Evolutionary conservation across 1,140 invertebrate species (phyloP).

Genomic region (Watersipora subatra): DNA sequence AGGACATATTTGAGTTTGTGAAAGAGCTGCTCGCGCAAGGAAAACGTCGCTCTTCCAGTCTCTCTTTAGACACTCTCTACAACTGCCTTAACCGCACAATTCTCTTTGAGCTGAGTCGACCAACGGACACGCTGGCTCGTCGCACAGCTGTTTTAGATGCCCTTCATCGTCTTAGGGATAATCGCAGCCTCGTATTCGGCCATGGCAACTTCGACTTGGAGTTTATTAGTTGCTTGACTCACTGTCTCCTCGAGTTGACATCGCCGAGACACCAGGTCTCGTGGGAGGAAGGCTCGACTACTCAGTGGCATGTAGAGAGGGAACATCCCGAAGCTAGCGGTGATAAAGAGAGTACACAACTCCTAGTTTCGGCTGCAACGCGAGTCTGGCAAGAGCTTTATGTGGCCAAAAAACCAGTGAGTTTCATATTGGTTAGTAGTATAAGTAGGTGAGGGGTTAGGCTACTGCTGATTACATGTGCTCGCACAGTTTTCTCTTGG

Average conservation of each 20-base stretch:
- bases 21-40: conserved; percentile 65
- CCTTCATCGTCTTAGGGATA: conserved; percentile 78
- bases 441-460: not conserved
- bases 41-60: conserved; percentile 38
- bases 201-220: conserved; percentile 86
- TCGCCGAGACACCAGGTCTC: not conserved
- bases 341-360: conserved; percentile 61
- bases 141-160: conserved; percentile 79
- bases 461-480: no score
- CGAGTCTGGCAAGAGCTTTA: conserved; percentile 95
- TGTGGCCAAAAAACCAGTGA: conserved; percentile 81
- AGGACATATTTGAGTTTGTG: conserved; percentile 89
- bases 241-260: conserved; percentile 84
- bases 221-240: conserved; percentile 86
- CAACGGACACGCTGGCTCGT: conserved; percentile 50
- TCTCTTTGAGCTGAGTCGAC: conserved; percentile 77
- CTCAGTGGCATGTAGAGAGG: conserved; percentile 77
- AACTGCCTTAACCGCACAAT: conserved; percentile 86
- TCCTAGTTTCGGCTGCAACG: conserved; percentile 71
- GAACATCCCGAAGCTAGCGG: conserved; percentile 12
- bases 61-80: conserved; percentile 62
- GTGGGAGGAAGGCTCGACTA: conserved; percentile 45
- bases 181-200: conserved; percentile 70
- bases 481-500: no score
- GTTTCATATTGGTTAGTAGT: conserved; percentile 42